Base-by-base conservation (phyloP, 53 echinoderm and acorn worm genomes). In the Henricia sp. region DNA sequence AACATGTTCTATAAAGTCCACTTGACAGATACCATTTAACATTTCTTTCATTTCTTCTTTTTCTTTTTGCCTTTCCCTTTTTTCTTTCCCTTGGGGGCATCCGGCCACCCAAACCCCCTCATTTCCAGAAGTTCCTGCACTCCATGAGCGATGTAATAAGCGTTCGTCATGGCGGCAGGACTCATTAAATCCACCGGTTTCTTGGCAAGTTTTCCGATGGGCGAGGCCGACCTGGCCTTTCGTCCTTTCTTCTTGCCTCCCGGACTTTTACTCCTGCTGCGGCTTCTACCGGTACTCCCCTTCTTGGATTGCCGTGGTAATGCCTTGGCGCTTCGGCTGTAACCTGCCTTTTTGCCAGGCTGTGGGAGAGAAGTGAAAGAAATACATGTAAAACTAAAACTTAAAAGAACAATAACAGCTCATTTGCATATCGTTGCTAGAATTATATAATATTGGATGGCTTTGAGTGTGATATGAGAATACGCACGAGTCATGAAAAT, bases 141-240 rank as follows among this genome's bases (percentile, higher is more conserved):
- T 27, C 94, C 92, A 62, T 99, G 99, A 20, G 94, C 92, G 29
- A 99, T 95, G 86, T 99, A 99, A 73, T 99, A 99, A 13, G 99
- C 99, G 51, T 99, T 99, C 2, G 95, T 89, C 99, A 99, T 99
- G 10, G 95, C 99, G 19, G 92, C 99, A 3, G 92, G 99, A 53
- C 94, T 91, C 90, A 99, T 93, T 17, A 99, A 68, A 77, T 99
- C 99, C 52, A 94, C 92, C 0, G 94, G 94, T 78, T 92, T 92
- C 83, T 92, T 92, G 19, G 86, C 85, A 8, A 44, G 86, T 34
- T 93, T 93, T 14, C 87, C 89, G n/a, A n/a, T n/a, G 11, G 89
- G 91, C 27, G 99, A 95, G 41, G 91, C 90, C 1, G 99, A 90
- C 33, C 84, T 83, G 52, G 90, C 90, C 39, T 97, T 97, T 16